A percentile compares a stretch with the other conserved stretches of the same genome.
phyloP scores from a whole-genome alignment of 2,113 vertebrate genomes.

The Phasianus colchicus region DNA sequence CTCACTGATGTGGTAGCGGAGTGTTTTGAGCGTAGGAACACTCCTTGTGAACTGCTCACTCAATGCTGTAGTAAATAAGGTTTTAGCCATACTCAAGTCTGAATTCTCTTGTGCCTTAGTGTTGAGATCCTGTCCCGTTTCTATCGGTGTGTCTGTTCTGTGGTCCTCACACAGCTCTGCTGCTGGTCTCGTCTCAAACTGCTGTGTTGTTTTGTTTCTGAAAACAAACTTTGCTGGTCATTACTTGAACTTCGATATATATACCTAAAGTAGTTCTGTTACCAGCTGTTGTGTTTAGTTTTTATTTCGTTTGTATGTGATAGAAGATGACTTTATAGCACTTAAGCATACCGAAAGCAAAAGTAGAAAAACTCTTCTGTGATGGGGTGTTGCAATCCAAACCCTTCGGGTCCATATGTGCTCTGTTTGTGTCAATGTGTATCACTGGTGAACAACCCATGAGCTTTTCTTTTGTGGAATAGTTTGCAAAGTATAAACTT shows the following conservation, averaged over 20 bases:
- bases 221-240: neutral
- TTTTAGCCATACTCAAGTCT: conserved; percentile 60
- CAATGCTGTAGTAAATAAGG: conserved; percentile 22
- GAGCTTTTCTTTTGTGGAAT: conserved; percentile 2
- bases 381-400: neutral
- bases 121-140: conserved; percentile 32
- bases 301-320: neutral
- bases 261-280: neutral
- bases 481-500: neutral
- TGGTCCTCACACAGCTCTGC: neutral
- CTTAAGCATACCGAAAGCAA: neutral
- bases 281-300: neutral
- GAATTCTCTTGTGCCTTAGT: conserved; percentile 71
- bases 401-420: neutral
- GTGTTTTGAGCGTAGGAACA: neutral
- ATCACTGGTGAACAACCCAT: neutral
- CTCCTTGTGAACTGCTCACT: neutral
- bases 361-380: neutral
- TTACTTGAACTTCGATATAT: conserved; percentile 50
- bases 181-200: neutral
- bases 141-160: neutral
- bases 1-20: conserved; percentile 4
- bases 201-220: neutral
- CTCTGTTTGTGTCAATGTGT: conserved; percentile 2
- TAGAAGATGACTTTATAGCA: neutral